These are phyloP conservation scores for Crotophaga sulcirostris DNA, from an alignment of 2,113 vertebrate genomes.

Conservation along the genomic window DNA sequence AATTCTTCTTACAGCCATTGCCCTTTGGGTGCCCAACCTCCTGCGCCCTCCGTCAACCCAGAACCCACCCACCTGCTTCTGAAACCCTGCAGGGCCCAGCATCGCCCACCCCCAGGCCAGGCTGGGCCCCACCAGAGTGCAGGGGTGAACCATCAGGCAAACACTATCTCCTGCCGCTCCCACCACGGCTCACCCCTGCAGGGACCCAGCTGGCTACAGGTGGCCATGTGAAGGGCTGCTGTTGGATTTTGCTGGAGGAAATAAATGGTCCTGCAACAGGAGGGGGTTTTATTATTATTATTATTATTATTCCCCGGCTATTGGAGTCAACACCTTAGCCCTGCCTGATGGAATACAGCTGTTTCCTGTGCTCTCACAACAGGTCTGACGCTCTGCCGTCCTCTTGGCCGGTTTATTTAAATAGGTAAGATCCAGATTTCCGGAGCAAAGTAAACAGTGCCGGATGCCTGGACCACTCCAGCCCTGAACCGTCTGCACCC, in stretches of 20 bases:
- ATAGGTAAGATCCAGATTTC: background rate
- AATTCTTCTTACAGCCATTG: background rate
- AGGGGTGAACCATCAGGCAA: background rate
- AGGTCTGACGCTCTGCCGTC: background rate
- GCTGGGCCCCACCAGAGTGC: background rate
- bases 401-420: background rate
- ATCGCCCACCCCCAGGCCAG: background rate
- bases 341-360: background rate
- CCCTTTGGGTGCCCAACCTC: background rate
- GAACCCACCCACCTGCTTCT: background rate
- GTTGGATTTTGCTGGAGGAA: background rate
- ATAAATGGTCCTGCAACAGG: background rate
- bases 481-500: background rate
- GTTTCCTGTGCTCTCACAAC: background rate
- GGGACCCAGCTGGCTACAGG: background rate
- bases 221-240: background rate
- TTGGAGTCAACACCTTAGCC: background rate
- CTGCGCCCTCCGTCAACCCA: background rate
- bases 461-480: background rate
- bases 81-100: fast-evolving
- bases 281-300: background rate
- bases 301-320: background rate
- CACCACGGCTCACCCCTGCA: background rate
- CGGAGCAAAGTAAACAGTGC: background rate
- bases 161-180: background rate